Base-by-base conservation (phyloP, 2,888 invertebrate species). In the Drosophila barbarae region DNA sequence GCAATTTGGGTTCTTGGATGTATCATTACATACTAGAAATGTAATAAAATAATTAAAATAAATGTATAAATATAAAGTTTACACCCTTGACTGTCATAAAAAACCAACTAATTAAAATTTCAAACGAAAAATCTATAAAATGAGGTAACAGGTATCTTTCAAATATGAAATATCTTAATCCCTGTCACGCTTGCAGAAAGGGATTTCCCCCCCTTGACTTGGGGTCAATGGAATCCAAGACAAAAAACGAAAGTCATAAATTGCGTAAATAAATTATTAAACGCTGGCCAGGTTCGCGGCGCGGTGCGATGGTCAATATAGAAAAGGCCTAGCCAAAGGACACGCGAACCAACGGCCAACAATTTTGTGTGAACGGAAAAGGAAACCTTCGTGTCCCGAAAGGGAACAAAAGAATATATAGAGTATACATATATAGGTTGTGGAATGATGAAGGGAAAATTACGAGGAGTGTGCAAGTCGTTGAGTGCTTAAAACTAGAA, bases 191-290 rank as follows among this genome's bases (percentile, higher is more conserved):
- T 34, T 21, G 26, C 12, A 10, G 7, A 8, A 15, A 10, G 12
- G 38, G 21, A 18, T 41, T 26, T 21, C n/a, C 39, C 32, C 32
- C 42, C 21, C 26, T 26, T 18, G 2, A 5, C 46, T 47, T 18
- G 39, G 30, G 85, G 85, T 84, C 85, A 84, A 84, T 73, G 85
- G 59, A 49, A 41, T 47, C 56, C 76, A 42, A 61, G 51, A 42
- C 49, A 41, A 52, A 49, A 50, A 60, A 52, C 41, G 59, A 54
- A 71, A 71, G 68, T 69, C 74, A 80, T 74, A 74, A 82, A 73
- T 83, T 83, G 85, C 81, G 81, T 77, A 83, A 81, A 85, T 80
- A 50, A 80, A 79, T 83, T 83, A 81, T 85, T 77, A 67, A 69
- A 65, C 41, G 32, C 41, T 49, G 50, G 65, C 46, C 47, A 39